These are phyloP conservation scores for Polymixis lichenea DNA, from an alignment of 2,888 invertebrate species.

Conservation along the genomic window DNA sequence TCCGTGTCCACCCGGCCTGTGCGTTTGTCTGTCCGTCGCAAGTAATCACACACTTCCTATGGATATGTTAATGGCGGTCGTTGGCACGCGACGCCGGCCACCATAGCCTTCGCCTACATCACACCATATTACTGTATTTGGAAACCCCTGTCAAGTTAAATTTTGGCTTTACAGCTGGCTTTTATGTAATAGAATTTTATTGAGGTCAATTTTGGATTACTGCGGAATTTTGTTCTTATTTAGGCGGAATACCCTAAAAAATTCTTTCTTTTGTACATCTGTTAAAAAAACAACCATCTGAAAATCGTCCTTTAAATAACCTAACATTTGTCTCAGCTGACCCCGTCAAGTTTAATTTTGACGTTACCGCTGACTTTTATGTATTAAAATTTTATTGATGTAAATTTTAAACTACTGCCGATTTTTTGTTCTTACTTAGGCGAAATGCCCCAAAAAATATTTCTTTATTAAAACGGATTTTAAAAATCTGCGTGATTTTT, in stretches of 20 bases:
- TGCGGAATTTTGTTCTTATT: background rate
- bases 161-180: slow-evolving; percentile 47
- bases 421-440: too few species aligned
- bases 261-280: too few species aligned
- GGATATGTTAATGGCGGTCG: slow-evolving; percentile 82
- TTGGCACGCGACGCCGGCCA: slow-evolving; percentile 80
- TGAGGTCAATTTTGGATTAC: slow-evolving; percentile 3
- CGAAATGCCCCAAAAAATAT: too few species aligned
- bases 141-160: slow-evolving; percentile 43
- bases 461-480: too few species aligned
- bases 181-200: slow-evolving; percentile 39
- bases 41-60: slow-evolving; percentile 84
- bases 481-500: background rate
- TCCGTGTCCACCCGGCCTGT: slow-evolving; percentile 45
- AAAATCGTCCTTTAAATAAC: background rate
- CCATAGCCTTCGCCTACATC: slow-evolving; percentile 70
- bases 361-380: slow-evolving; percentile 43
- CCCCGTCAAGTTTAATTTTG: slow-evolving; percentile 47
- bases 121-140: slow-evolving; percentile 55
- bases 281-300: too few species aligned
- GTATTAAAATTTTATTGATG: slow-evolving; percentile 28
- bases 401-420: background rate
- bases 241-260: too few species aligned
- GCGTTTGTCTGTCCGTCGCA: slow-evolving; percentile 79
- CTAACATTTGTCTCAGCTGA: too few species aligned